A percentile compares a stretch with the other conserved stretches of the same genome.
Evolutionary conservation across 1,140 invertebrate genomes (phyloP).

Genomic region (Anoplolepis gracilipes): DNA sequence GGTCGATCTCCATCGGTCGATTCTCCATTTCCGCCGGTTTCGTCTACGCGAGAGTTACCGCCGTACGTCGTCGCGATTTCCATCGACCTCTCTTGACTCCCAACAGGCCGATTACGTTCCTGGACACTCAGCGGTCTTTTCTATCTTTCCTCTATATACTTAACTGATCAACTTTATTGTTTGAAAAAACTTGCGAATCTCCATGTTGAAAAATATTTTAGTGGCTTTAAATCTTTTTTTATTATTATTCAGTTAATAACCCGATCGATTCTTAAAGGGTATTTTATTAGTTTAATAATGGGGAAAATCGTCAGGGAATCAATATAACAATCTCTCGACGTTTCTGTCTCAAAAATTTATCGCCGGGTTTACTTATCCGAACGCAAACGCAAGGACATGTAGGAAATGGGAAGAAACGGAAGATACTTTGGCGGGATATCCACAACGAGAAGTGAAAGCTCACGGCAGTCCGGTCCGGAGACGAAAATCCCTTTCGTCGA

Average conservation of each 20-base stretch:
- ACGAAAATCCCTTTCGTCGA: conserved; percentile 65
- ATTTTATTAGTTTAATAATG: background rate
- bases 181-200: background rate
- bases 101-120: conserved; percentile 72
- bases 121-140: conserved; percentile 14
- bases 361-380: conserved; percentile 3
- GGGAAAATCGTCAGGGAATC: background rate
- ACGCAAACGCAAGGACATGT: conserved; percentile 1
- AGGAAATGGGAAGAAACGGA: conserved; percentile 28
- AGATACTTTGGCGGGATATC: conserved; percentile 28
- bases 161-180: conserved; percentile 18
- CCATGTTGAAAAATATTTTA: background rate
- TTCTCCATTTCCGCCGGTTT: conserved; percentile 56
- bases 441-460: conserved; percentile 54
- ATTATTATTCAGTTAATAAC: background rate
- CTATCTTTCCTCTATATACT: background rate
- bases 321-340: background rate
- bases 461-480: conserved; percentile 47
- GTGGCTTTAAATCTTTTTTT: background rate
- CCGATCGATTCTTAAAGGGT: background rate
- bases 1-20: conserved; percentile 56
- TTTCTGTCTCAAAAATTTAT: conserved; percentile 28
- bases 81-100: conserved; percentile 59
- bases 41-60: conserved; percentile 39
- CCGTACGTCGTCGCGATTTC: conserved; percentile 60